These are phyloP conservation scores for Acestrorhynchus altus DNA, from an alignment of 2,797 vertebrate genomes.

Conservation along the genomic window DNA sequence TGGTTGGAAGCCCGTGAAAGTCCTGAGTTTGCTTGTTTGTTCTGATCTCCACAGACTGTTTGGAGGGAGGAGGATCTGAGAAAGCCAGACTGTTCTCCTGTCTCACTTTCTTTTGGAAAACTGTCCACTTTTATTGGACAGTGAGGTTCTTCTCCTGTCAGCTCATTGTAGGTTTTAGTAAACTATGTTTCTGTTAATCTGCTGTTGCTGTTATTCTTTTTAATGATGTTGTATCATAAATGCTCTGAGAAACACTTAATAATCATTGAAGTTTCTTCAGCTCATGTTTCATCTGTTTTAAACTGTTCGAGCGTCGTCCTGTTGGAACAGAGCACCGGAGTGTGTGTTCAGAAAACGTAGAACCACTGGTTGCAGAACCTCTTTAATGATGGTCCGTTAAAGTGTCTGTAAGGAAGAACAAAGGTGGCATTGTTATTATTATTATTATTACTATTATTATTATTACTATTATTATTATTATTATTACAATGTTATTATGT, in stretches of 20 bases:
- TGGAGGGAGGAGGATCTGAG: neutral
- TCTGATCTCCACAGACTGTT: conserved; percentile 22
- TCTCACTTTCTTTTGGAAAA: neutral
- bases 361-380: too few species aligned
- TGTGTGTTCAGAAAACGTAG: too few species aligned
- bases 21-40: conserved; percentile 56
- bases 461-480: neutral
- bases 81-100: neutral
- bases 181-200: conserved; percentile 63
- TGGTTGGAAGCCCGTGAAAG: neutral
- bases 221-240: too few species aligned
- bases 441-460: neutral
- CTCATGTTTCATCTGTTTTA: too few species aligned
- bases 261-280: too few species aligned
- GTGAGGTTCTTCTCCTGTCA: conserved; percentile 44
- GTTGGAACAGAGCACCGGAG: too few species aligned
- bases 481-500: too few species aligned
- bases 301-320: too few species aligned
- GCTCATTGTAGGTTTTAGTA: conserved; percentile 62
- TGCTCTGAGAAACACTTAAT: too few species aligned
- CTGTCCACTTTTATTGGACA: conserved; percentile 8
- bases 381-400: too few species aligned
- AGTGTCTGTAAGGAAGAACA: too few species aligned
- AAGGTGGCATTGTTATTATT: neutral
- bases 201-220: conserved; percentile 12